These are phyloP conservation scores for Silvanus unidentatus DNA, from an alignment of 2,888 invertebrate species.

Conservation along the genomic window DNA sequence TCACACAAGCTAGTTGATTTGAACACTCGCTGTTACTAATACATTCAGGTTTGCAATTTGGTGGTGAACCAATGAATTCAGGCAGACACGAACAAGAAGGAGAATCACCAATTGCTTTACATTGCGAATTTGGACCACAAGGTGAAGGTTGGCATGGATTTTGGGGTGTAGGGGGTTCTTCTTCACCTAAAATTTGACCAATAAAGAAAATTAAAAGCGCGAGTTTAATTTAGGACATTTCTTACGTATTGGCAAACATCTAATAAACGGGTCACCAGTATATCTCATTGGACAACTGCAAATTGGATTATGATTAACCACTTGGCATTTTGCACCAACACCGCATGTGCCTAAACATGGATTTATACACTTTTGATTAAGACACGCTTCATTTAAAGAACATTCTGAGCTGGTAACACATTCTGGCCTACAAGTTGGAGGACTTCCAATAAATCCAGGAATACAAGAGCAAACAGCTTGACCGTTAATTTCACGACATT, in stretches of 20 bases:
- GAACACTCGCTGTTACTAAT: constrained; percentile 66
- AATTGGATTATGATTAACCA: constrained; percentile 63
- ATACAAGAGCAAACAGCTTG: constrained; percentile 62
- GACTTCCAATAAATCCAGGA: constrained; percentile 67
- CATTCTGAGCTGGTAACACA: constrained; percentile 68
- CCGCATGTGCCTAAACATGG: constrained; percentile 78
- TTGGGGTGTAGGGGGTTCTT: constrained; percentile 31
- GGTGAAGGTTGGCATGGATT: constrained; percentile 73
- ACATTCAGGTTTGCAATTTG: constrained; percentile 61
- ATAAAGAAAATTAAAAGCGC: too few species aligned
- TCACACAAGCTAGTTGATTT: constrained; percentile 64
- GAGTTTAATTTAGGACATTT: too few species aligned
- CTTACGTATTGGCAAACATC: constrained; percentile 27
- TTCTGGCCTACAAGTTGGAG: constrained; percentile 72
- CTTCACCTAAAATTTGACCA: constrained; percentile 14
- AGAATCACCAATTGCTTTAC: constrained; percentile 45
- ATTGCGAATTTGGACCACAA: constrained; percentile 53
- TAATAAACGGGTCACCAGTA: constrained; percentile 34
- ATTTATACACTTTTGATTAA: constrained; percentile 69
- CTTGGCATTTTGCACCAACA: constrained; percentile 67
- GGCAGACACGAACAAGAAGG: constrained; percentile 52
- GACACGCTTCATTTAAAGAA: constrained; percentile 63
- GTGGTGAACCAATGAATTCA: constrained; percentile 47
- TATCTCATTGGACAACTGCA: constrained; percentile 54
- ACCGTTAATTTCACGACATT: constrained; percentile 56